These are phyloP conservation scores for Parazoanthus swiftii DNA, from an alignment of 92 coral and sea anemone genomes.

Conservation along the genomic window DNA sequence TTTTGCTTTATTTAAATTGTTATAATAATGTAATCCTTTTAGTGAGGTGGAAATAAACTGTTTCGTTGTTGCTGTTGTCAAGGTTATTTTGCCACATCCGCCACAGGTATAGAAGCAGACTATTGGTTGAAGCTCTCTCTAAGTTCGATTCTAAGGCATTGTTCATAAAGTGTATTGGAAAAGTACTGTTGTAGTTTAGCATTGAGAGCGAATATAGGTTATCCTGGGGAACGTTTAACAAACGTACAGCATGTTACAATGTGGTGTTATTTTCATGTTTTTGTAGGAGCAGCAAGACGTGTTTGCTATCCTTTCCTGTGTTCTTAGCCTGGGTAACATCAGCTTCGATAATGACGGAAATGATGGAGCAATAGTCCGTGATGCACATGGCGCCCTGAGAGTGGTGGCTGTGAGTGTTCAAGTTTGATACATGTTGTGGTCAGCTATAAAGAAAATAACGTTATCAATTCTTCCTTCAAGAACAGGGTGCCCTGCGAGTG, in stretches of 20 bases:
- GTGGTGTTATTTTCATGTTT: neutral
- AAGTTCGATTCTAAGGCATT: too few species aligned
- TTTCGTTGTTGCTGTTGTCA: too few species aligned
- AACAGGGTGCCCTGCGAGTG: neutral
- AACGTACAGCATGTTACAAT: neutral
- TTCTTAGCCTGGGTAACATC: slow-evolving; percentile 76
- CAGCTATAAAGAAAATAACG: neutral
- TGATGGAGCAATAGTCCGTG: slow-evolving; percentile 70
- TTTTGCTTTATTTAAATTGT: too few species aligned
- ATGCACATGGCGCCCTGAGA: slow-evolving; percentile 62
- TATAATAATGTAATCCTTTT: too few species aligned
- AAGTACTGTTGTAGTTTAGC: too few species aligned
- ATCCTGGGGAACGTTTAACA: neutral
- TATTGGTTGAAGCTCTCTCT: too few species aligned
- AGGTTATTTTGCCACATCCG: too few species aligned
- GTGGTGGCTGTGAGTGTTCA: slow-evolving; percentile 63
- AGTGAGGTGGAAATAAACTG: too few species aligned
- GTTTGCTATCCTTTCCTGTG: slow-evolving; percentile 64
- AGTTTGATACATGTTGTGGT: neutral
- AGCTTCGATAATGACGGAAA: slow-evolving; percentile 73
- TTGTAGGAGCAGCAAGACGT: slow-evolving; percentile 74
- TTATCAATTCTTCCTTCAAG: too few species aligned
- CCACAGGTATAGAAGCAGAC: too few species aligned
- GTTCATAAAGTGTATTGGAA: too few species aligned
- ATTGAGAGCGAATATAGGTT: too few species aligned